Evolutionary conservation across 2,888 invertebrate species (phyloP).

Genomic region (Nephrotoma guestfalica): DNA sequence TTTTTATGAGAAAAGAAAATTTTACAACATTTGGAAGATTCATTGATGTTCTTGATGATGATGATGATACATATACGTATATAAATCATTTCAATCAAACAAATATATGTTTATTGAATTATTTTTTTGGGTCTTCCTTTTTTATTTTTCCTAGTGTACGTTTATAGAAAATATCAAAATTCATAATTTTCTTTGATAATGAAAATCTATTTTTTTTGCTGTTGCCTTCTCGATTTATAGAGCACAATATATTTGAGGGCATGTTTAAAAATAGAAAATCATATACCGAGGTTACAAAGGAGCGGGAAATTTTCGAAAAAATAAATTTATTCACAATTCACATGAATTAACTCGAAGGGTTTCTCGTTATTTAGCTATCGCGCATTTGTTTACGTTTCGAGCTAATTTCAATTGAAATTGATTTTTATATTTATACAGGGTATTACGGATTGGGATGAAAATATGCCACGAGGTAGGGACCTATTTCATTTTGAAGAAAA

Average conservation of each 20-base stretch:
- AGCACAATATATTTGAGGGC: background rate
- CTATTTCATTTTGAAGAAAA: too few species aligned
- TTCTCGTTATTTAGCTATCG: background rate
- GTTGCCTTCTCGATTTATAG: background rate
- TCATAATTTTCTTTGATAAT: background rate
- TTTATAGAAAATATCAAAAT: background rate
- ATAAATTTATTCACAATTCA: background rate
- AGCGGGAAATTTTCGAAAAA: background rate
- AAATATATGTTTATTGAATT: background rate
- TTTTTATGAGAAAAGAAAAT: background rate
- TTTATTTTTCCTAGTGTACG: background rate
- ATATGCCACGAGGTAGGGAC: too few species aligned
- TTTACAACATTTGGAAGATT: background rate
- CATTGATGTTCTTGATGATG: background rate
- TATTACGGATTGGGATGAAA: too few species aligned
- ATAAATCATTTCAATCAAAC: background rate
- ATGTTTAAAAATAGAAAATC: background rate
- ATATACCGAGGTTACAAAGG: too few species aligned
- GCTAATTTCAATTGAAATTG: background rate
- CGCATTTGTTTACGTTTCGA: background rate
- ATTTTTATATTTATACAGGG: background rate
- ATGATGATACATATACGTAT: background rate
- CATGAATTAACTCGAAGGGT: background rate
- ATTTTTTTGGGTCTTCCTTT: background rate
- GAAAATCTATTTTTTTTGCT: background rate